phyloP scores from a whole-genome alignment of 2,797 vertebrate species.

The Ispidina lecontei region DNA sequence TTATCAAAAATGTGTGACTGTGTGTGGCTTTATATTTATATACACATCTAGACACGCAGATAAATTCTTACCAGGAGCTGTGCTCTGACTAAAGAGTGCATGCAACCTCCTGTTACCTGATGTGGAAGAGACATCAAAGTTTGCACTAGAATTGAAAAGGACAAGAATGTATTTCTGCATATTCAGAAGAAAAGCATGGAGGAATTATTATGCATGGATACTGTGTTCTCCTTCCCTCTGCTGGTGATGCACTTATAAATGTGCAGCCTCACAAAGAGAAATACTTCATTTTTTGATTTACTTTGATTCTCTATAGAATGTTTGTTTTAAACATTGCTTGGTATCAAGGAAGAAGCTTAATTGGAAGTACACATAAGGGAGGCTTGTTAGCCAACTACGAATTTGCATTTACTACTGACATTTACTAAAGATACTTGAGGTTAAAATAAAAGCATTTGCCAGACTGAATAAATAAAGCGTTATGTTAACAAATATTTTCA shows the following conservation, averaged over 20 bases:
- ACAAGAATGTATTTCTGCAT: background rate
- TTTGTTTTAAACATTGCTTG: constrained; percentile 46
- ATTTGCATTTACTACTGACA: constrained; percentile 48
- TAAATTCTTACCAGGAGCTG: background rate
- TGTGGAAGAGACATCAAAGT: background rate
- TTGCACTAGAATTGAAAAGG: background rate
- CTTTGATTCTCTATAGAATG: constrained; percentile 26
- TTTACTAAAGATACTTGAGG: constrained; percentile 56
- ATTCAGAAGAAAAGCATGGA: background rate
- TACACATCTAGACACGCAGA: background rate
- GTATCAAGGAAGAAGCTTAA: constrained; percentile 52
- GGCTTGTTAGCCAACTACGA: constrained; percentile 36
- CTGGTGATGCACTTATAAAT: constrained; percentile 5
- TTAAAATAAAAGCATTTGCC: constrained; percentile 57
- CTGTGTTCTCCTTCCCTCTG: constrained; percentile 12
- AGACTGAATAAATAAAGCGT: constrained; percentile 52
- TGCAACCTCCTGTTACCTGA: rapidly evolving
- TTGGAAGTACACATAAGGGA: constrained; percentile 42
- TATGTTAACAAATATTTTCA: constrained; percentile 50
- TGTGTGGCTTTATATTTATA: background rate
- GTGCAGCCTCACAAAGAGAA: background rate
- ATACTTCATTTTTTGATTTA: background rate
- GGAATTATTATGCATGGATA: background rate
- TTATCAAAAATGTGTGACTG: background rate
- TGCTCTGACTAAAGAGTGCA: background rate